Base-by-base conservation (phyloP, 2,113 vertebrate genomes). In the Bufo gargarizans region DNA sequence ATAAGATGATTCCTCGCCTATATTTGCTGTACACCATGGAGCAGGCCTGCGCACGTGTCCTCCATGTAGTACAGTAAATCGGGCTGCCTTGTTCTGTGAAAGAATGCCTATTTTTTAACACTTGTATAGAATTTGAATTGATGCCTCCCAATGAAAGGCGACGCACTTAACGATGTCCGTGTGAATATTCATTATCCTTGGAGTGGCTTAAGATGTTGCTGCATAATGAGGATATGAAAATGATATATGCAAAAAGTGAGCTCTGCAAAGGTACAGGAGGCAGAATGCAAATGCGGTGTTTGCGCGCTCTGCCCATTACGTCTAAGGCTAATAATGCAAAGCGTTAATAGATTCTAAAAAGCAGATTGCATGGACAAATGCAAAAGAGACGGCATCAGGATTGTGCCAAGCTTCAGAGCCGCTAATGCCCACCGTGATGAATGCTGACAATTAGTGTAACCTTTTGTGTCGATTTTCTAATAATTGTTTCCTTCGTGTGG, bases 401-500 rank as follows among this genome's bases (percentile, higher is more conserved):
- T 67, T 50, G 63, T 79, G 58, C 85, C 76, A 78, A 67, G 84
- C 59, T 50, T n/a, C 76, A 20, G 11, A 76, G 83, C 49, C 45
- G 65, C 67, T 33, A 85, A 72, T 86, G 71, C 47, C 33, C 76
- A 33, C 22, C 53, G 59, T 87, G 61, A 87, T 87, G 63, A 79
- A 87, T 87, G 76, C 86, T 80, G n/a, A 87, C 77, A 87, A 80
- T 87, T 87, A 87, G 49, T 50, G 22, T 79, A 82, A 82, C 78
- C 78, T 82, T 88, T 82, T 74, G 33, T 72, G 78, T 72, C 43
- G 63, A 61, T 56, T 81, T 87, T 87, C 77, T 47, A 81, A 58
- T 87, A 53, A 72, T 74, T 59, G 65, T 82, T 88, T 33, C 22
- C 63, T 74, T 88, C 43, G 43, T 82, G 53, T 55, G 72, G 50